phyloP scores from a whole-genome alignment of 2,113 vertebrate species.

The Chloroceryle aenea region DNA sequence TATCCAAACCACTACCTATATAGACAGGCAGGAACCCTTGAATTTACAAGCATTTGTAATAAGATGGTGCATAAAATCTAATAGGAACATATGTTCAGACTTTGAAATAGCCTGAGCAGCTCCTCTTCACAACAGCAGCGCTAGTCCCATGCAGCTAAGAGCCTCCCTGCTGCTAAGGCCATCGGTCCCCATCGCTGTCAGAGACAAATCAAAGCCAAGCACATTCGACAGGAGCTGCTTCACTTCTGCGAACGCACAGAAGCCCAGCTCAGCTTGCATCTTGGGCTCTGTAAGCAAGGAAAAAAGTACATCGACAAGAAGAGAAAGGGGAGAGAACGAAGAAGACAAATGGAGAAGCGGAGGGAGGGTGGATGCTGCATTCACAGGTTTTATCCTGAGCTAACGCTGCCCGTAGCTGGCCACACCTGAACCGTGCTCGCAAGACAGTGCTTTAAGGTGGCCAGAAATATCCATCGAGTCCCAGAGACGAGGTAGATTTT shows the following conservation, averaged over 20 bases:
- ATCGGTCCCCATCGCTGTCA: background rate
- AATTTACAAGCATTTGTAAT: background rate
- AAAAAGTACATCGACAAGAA: background rate
- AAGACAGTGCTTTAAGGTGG: background rate
- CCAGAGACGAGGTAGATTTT: constrained; percentile 35
- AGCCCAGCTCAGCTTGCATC: background rate
- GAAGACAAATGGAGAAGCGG: background rate
- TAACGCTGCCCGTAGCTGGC: background rate
- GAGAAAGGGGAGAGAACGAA: background rate
- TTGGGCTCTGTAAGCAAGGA: background rate
- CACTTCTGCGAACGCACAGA: background rate
- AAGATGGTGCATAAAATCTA: background rate
- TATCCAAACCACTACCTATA: background rate
- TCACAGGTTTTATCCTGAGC: background rate
- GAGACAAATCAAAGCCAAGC: background rate
- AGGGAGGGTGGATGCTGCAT: background rate
- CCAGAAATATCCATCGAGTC: background rate
- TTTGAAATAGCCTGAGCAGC: background rate
- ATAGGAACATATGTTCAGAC: background rate
- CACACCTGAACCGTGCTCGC: background rate
- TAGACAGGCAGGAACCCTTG: background rate
- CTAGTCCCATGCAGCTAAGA: background rate
- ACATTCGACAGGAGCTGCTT: background rate
- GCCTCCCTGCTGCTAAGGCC: background rate
- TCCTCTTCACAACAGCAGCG: background rate